Evolutionary conservation across 2,888 invertebrate genomes (phyloP).

Genomic region (Lysandra coridon): DNA sequence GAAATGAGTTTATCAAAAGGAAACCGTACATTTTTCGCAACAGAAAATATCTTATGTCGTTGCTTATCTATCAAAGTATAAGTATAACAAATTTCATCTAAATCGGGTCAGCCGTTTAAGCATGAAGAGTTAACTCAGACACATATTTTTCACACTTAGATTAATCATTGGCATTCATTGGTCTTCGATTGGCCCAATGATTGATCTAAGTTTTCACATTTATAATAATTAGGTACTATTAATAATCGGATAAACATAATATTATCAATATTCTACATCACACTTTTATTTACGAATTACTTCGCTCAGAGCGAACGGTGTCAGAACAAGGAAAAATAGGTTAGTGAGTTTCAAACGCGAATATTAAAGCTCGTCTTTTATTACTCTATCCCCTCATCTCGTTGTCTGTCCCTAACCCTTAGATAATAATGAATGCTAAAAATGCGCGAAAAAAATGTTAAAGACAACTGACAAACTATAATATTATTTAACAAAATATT

Average conservation of each 20-base stretch:
- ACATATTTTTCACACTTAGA: no score
- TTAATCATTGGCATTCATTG: no score
- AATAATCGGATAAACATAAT: not conserved
- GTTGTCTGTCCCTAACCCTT: not conserved
- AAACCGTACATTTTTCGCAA: no score
- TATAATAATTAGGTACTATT: no score
- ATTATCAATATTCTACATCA: not conserved
- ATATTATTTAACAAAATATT: not conserved
- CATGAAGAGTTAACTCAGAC: no score
- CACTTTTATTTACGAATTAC: not conserved
- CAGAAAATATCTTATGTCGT: no score
- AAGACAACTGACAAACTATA: not conserved
- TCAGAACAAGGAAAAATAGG: slow-evolving; percentile 8
- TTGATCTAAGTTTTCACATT: no score
- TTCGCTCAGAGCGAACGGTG: not conserved
- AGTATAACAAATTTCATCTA: no score
- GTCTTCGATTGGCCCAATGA: no score
- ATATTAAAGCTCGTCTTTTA: slow-evolving; percentile 7
- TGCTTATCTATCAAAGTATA: no score
- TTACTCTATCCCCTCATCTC: not conserved
- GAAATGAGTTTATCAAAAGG: no score
- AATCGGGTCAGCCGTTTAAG: no score
- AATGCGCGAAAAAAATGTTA: not conserved
- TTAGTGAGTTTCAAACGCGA: not conserved
- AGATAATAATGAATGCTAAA: not conserved